Conservation (phyloP, 1,140 invertebrate species). For the Drosophila auraria region DNA sequence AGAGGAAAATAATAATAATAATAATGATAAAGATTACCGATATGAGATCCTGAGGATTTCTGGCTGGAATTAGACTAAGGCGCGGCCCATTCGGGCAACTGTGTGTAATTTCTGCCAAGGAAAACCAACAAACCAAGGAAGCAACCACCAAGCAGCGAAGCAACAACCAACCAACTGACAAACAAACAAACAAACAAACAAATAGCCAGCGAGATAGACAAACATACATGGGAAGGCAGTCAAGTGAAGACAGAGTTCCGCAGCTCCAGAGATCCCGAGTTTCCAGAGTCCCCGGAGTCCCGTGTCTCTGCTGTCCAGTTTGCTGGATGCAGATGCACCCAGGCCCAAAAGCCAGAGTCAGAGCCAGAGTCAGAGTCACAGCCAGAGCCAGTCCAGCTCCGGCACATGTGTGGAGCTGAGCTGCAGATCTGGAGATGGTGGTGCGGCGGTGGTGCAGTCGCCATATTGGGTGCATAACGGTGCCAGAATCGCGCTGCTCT, state of each 20-base stretch:
- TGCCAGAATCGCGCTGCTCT: conserved; percentile 82
- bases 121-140: conserved; percentile 53
- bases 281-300: conserved; percentile 25
- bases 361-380: conserved; percentile 24
- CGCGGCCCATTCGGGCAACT: conserved; percentile 67
- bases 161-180: conserved; percentile 42
- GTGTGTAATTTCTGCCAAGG: conserved; percentile 74
- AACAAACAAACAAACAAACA: conserved; percentile 70
- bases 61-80: conserved; percentile 67
- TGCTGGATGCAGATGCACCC: conserved; percentile 65
- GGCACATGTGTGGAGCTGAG: conserved; percentile 62
- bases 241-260: conserved; percentile 69
- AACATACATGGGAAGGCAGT: conserved; percentile 66
- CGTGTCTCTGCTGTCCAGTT: conserved; percentile 61
- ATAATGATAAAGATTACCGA: conserved; percentile 32
- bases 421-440: conserved; percentile 9
- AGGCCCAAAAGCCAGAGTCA: conserved; percentile 35
- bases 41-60: conserved; percentile 25
- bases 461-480: conserved; percentile 83
- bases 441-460: conserved; percentile 45
- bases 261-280: conserved; percentile 23
- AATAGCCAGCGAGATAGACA: conserved; percentile 70
- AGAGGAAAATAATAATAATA: conserved; percentile 49
- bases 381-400: conserved; percentile 35
- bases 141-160: conserved; percentile 42